Conservation (phyloP, 2,888 invertebrate genomes). For the Tipula helvola region DNA sequence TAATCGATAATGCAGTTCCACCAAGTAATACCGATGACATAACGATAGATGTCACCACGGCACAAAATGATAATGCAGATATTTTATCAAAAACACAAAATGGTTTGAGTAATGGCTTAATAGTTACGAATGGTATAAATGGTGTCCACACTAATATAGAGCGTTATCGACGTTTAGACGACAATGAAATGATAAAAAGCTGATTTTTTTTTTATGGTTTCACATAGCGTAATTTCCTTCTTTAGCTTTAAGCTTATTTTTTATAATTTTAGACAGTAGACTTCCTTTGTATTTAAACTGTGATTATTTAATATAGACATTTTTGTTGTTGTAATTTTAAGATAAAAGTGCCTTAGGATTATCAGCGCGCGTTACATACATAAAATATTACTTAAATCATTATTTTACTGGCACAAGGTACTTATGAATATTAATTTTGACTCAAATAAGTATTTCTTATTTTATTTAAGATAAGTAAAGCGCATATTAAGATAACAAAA, state of each 20-base stretch:
- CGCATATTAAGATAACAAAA: neutral
- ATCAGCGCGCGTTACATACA: neutral
- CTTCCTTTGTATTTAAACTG: neutral
- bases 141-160: neutral
- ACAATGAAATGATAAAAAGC: neutral
- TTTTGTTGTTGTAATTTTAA: neutral
- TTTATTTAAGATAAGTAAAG: neutral
- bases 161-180: neutral
- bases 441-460: neutral
- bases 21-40: neutral
- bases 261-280: neutral
- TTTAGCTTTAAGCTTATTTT: neutral
- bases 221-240: neutral
- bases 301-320: neutral
- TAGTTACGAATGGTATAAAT: neutral
- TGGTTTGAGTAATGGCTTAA: neutral
- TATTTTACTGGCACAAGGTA: neutral
- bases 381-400: neutral
- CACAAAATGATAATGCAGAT: neutral
- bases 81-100: neutral
- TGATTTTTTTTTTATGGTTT: neutral
- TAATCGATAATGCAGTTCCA: neutral
- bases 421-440: neutral
- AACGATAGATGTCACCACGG: neutral
- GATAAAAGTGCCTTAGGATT: neutral